A percentile compares a stretch with the other conserved stretches of the same genome.
These are phyloP conservation scores for Spinibarbus caldwelli DNA, from an alignment of 2,797 vertebrate genomes.

Conservation along the genomic window DNA sequence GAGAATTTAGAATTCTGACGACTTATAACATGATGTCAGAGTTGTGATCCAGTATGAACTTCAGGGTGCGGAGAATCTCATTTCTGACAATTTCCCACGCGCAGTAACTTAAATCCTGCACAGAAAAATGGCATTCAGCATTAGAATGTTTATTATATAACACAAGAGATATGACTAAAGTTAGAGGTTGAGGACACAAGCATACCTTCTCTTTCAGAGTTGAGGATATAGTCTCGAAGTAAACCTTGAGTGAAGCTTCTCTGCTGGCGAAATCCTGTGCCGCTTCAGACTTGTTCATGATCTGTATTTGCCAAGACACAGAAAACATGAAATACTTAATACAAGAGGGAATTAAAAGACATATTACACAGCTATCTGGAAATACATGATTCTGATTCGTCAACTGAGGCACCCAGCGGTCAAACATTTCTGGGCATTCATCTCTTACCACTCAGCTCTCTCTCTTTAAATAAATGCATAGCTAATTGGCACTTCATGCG, in stretches of 20 bases:
- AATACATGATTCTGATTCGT: not conserved
- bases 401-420: not conserved
- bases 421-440: no score
- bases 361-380: no score
- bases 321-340: not conserved
- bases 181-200: not conserved
- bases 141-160: not conserved
- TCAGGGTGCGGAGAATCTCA: constrained; percentile 41
- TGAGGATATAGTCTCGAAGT: constrained; percentile 47
- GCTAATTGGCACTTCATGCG: not conserved
- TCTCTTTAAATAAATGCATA: not conserved
- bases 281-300: constrained; percentile 28
- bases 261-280: constrained; percentile 15
- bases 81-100: constrained; percentile 56
- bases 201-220: constrained; percentile 56
- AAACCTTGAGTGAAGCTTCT: constrained; percentile 38
- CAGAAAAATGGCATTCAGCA: not conserved
- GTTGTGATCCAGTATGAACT: constrained; percentile 54
- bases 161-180: not conserved
- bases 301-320: constrained; percentile 26
- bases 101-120: constrained; percentile 53
- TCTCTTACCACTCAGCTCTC: not conserved
- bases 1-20: no score
- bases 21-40: not conserved
- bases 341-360: not conserved